A percentile compares a stretch with the other conserved stretches of the same genome.
These are phyloP conservation scores for Danio albolineatus DNA, from an alignment of 2,797 vertebrate genomes.

Conservation along the genomic window DNA sequence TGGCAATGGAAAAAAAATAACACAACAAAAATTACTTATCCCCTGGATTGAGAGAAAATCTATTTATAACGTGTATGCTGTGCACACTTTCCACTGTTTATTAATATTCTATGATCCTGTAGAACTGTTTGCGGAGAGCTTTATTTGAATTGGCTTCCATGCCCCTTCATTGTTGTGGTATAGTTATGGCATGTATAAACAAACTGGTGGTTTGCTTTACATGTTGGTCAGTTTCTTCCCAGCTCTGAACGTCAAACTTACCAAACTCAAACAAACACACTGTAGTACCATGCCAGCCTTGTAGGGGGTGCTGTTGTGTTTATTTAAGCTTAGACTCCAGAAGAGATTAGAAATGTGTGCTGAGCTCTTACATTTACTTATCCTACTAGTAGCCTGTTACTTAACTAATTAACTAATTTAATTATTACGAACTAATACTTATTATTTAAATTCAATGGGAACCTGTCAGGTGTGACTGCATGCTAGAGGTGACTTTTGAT, in stretches of 20 bases:
- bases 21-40: neutral
- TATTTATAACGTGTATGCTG: neutral
- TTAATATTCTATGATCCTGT: neutral
- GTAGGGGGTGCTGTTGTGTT: conserved; percentile 41
- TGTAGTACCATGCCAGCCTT: conserved; percentile 15
- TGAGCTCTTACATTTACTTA: neutral
- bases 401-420: too few relatives aligned
- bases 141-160: neutral
- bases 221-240: neutral
- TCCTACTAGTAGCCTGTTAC: too few relatives aligned
- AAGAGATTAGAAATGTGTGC: neutral
- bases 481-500: too few relatives aligned
- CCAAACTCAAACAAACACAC: neutral
- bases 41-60: neutral
- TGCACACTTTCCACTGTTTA: neutral
- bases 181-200: neutral
- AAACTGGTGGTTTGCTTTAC: conserved; percentile 21
- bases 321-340: neutral
- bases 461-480: too few relatives aligned
- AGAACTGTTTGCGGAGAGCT: neutral
- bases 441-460: too few relatives aligned
- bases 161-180: neutral
- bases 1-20: neutral
- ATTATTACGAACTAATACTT: too few relatives aligned
- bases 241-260: neutral